A percentile compares a stretch with the other conserved stretches of the same genome.
Evolutionary conservation across 2,888 invertebrate genomes (phyloP).

Genomic region (Steinernema scapterisci): DNA sequence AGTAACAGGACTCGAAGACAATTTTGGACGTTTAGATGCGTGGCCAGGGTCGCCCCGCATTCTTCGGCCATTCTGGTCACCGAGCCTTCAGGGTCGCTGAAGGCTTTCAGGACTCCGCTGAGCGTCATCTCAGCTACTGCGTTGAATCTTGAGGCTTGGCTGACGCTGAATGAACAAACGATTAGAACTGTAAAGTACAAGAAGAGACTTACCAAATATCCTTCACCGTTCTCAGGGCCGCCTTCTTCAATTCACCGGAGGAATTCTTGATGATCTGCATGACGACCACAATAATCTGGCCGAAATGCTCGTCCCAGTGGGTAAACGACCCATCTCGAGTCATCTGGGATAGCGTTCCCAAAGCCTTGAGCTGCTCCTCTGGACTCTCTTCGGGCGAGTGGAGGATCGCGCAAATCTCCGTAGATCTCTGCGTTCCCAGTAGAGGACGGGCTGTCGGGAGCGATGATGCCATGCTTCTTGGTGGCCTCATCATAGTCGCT

Average conservation of each 20-base stretch:
- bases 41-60: slow-evolving; percentile 79
- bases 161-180: slow-evolving; percentile 43
- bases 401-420: background rate
- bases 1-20: slow-evolving; percentile 80
- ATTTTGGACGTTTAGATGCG: slow-evolving; percentile 80
- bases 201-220: slow-evolving; percentile 83
- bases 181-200: too few species aligned
- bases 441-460: background rate
- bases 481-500: background rate
- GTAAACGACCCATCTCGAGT: slow-evolving; percentile 70
- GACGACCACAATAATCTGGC: slow-evolving; percentile 74
- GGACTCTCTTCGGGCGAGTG: background rate
- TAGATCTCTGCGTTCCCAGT: background rate
- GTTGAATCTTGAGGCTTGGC: slow-evolving; percentile 78
- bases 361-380: slow-evolving; percentile 50
- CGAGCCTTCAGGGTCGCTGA: slow-evolving; percentile 73
- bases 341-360: slow-evolving; percentile 69
- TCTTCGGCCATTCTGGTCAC: slow-evolving; percentile 79
- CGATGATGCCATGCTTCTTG: background rate
- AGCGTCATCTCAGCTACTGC: slow-evolving; percentile 89
- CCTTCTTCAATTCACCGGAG: slow-evolving; percentile 50
- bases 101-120: slow-evolving; percentile 84
- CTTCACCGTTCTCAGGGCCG: slow-evolving; percentile 79
- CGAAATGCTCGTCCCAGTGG: slow-evolving; percentile 73
- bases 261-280: slow-evolving; percentile 56